These are phyloP conservation scores for Protonibea diacanthus DNA, from an alignment of 2,797 vertebrate species.

Conservation along the genomic window DNA sequence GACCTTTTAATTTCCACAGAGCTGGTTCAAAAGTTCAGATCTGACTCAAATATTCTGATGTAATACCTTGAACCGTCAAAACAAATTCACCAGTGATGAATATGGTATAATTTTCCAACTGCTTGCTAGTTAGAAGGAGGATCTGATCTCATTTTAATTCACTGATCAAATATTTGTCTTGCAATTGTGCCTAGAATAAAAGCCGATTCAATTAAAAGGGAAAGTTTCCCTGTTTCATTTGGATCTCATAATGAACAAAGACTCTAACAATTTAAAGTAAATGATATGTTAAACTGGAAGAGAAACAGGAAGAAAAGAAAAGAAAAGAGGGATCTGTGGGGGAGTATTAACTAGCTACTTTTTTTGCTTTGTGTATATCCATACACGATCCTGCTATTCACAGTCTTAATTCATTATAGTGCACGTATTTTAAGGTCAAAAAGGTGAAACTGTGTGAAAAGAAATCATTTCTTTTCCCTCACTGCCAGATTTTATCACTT, in stretches of 20 bases:
- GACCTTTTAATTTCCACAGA: background rate
- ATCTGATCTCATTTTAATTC: background rate
- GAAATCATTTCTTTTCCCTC: background rate
- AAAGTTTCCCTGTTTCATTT: background rate
- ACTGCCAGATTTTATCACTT: background rate
- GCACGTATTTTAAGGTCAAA: slow-evolving; percentile 4
- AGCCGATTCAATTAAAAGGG: background rate
- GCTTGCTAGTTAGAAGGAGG: background rate
- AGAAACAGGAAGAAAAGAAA: too few relatives aligned
- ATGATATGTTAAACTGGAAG: background rate
- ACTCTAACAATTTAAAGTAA: background rate
- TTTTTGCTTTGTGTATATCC: background rate
- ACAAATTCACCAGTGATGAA: background rate
- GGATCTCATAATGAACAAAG: background rate
- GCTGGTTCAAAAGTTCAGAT: background rate
- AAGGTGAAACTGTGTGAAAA: background rate
- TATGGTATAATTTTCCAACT: background rate
- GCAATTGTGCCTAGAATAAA: background rate
- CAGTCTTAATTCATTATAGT: background rate
- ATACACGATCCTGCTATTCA: background rate
- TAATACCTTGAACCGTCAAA: background rate
- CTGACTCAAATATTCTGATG: background rate
- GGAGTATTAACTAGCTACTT: background rate
- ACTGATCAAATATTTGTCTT: background rate
- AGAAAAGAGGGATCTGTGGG: background rate